These are phyloP conservation scores for Ennomos fuscantarius DNA, from an alignment of 2,888 invertebrate genomes.

Conservation along the genomic window DNA sequence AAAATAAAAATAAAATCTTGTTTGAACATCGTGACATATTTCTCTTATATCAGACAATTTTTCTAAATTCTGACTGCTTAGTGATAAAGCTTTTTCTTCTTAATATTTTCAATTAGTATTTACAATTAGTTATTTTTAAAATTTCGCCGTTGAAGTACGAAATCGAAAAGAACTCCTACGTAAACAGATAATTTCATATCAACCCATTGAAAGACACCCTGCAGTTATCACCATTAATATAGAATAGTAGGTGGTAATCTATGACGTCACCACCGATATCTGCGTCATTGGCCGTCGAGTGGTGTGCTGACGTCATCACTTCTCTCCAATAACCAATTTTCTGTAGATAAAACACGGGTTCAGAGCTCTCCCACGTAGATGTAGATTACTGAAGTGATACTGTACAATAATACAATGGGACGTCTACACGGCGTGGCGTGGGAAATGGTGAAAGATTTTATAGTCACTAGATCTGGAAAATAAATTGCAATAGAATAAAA, in stretches of 20 bases:
- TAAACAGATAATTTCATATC: conserved; percentile 14
- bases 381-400: background rate
- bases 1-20: too few species aligned
- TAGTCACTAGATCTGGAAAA: too few species aligned
- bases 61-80: too few species aligned
- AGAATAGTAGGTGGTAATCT: conserved; percentile 20
- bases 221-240: conserved; percentile 22
- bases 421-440: too few species aligned
- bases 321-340: conserved; percentile 20
- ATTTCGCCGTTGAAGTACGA: too few species aligned
- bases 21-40: too few species aligned
- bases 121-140: too few species aligned
- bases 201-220: conserved; percentile 14
- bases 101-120: too few species aligned
- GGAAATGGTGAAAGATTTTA: too few species aligned
- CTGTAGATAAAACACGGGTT: conserved; percentile 15
- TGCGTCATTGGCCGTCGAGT: conserved; percentile 24
- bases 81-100: too few species aligned
- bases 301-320: conserved; percentile 19
- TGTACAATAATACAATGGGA: background rate
- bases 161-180: conserved; percentile 1
- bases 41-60: too few species aligned
- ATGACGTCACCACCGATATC: conserved; percentile 22
- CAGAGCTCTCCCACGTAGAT: conserved; percentile 6
- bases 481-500: too few species aligned